These are phyloP conservation scores for Tridacna gigas DNA, from an alignment of 2,888 invertebrate species.

Conservation along the genomic window DNA sequence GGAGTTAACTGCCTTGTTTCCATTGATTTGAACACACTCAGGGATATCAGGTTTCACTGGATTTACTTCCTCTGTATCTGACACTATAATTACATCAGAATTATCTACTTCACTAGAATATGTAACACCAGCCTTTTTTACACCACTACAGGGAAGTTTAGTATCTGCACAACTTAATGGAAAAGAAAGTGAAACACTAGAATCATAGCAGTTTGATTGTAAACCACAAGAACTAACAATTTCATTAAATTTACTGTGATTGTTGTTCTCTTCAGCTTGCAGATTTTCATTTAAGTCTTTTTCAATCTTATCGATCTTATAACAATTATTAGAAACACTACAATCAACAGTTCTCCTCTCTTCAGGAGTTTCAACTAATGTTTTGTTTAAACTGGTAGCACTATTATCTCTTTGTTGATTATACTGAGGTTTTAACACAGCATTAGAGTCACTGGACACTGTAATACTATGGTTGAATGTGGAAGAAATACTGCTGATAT, in stretches of 20 bases:
- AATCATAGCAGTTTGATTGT: neutral
- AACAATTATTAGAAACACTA: neutral
- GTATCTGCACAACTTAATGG: neutral
- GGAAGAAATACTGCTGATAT: neutral
- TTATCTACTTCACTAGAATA: neutral
- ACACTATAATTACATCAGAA: slow-evolving; percentile 8
- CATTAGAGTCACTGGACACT: neutral
- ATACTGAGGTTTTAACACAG: neutral
- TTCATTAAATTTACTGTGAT: neutral
- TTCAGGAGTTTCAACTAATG: neutral
- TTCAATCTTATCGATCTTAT: neutral
- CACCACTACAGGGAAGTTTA: neutral
- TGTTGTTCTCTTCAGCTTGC: slow-evolving; percentile 16
- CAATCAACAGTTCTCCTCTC: too few relatives aligned
- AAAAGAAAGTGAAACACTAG: neutral
- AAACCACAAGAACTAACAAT: neutral
- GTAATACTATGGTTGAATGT: neutral
- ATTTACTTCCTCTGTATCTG: slow-evolving; percentile 17
- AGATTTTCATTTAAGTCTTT: slow-evolving; percentile 18
- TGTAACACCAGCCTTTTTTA: neutral
- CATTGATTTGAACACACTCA: neutral
- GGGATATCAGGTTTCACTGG: slow-evolving; percentile 7
- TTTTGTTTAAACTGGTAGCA: neutral
- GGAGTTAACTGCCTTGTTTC: neutral
- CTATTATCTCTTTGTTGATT: neutral